Conservation (phyloP, 53 echinoderm and acorn worm species). For the Holothuria scabra region DNA sequence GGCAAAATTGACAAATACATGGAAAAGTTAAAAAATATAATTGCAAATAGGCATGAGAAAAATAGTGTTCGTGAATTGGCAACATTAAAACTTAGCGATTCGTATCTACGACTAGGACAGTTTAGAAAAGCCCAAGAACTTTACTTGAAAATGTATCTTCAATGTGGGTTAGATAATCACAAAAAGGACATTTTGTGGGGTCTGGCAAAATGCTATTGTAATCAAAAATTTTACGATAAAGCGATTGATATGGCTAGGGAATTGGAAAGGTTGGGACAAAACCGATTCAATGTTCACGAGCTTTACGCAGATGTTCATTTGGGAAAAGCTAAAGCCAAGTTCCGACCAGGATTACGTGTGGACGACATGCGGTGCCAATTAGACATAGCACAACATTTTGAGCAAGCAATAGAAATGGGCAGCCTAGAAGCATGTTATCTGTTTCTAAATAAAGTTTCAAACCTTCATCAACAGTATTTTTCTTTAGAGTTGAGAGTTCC, state of each 20-base stretch:
- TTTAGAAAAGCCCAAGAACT: background rate
- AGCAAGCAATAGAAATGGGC: slow-evolving; percentile 1
- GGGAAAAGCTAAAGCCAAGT: background rate
- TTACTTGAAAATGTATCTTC: background rate
- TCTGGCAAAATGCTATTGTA: slow-evolving; percentile 11
- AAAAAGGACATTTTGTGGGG: background rate
- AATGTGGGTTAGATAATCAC: background rate
- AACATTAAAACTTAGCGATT: background rate
- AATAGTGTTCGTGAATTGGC: background rate
- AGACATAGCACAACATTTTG: background rate
- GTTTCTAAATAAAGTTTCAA: background rate
- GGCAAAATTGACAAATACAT: background rate
- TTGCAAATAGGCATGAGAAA: background rate
- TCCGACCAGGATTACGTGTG: too few relatives aligned
- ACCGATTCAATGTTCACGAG: background rate
- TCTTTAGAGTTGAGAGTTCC: background rate
- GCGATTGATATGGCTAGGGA: background rate
- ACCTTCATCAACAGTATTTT: background rate
- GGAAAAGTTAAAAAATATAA: background rate
- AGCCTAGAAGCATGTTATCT: slow-evolving; percentile 21
- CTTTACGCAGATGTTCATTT: slow-evolving; percentile 11
- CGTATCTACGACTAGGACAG: background rate
- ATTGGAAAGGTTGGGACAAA: background rate
- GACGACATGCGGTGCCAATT: background rate
- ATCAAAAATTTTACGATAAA: background rate